Base-by-base conservation (phyloP, 2,888 invertebrate genomes). In the Lithosia quadra region DNA sequence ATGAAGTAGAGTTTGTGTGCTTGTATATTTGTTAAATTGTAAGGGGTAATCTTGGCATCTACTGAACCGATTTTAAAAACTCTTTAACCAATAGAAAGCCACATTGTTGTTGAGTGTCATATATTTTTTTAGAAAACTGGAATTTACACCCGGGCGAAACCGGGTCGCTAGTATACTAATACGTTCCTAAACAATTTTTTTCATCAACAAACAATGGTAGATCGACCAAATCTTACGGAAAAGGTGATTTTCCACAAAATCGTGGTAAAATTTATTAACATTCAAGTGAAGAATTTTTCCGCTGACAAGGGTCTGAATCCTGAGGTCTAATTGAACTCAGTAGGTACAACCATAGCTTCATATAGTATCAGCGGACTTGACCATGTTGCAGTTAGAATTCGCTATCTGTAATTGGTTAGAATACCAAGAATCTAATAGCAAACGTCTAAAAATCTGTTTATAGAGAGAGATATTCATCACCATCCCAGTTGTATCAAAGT, bases 301-400 rank as follows among this genome's bases (percentile, higher is more conserved):
- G 66, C 77, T 91, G 91, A 91, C 91, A 82, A 90, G 92, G 92
- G 92, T 91, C 72, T 75, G 74, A 76, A 79, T 71, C 74, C 76
- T 77, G 79, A 69, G 71, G 74, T 80, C 84, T 91, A 91, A 91
- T 90, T 91, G 90, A 91, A 91, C 86, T 80, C 81, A 79, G 80
- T 80, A 80, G 84, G 83, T 84, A 70, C 73, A 71, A 67, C 57
- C 34, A 36, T 55, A 55, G 13, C n/a, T 63, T 21, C 10, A 0
- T 28, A n/a, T 62, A 49, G 33, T 49, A 63, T 68, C 59, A 24
- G 69, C 49, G 63, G 18, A 65, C 49, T 80, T 55, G 58, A 68
- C 61, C 66, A 71, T 73, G 69, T 74, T 61, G 64, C 64, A 39
- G 34, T 49, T 18, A 53, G 21, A 63, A 49, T 1, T 11, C 3